phyloP scores from a whole-genome alignment of 2,113 vertebrate species.

The Nicator chloris region DNA sequence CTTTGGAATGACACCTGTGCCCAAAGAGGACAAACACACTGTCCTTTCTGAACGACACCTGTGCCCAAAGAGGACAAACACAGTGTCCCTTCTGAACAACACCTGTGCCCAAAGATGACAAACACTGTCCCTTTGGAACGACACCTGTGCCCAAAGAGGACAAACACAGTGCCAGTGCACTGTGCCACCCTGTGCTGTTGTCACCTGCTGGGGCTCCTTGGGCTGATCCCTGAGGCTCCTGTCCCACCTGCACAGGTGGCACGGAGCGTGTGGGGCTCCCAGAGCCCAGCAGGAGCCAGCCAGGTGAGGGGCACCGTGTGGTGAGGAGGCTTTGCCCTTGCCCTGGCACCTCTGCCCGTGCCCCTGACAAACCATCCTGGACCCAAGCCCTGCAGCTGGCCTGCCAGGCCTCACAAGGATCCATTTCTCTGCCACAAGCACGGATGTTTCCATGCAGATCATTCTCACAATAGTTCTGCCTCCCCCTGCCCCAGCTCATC shows the following conservation, averaged over 20 bases:
- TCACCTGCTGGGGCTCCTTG: not conserved
- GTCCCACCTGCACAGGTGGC: not conserved
- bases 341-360: not conserved
- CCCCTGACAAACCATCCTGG: not conserved
- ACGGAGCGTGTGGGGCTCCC: not conserved
- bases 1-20: not conserved
- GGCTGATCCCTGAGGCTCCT: not conserved
- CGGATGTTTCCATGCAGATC: not conserved
- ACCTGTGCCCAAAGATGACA: not conserved
- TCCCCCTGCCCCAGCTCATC: not conserved
- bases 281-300: not conserved
- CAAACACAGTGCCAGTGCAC: not conserved
- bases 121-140: no score
- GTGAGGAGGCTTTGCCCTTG: not conserved
- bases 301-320: not conserved
- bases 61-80: not conserved
- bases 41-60: not conserved
- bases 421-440: not conserved
- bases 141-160: no score
- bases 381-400: not conserved
- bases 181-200: not conserved
- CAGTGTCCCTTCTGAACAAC: fast-evolving
- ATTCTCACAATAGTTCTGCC: not conserved
- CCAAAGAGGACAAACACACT: not conserved
- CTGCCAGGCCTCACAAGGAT: not conserved